phyloP scores from a whole-genome alignment of 2,888 invertebrate genomes.

The Eristalis pertinax region DNA sequence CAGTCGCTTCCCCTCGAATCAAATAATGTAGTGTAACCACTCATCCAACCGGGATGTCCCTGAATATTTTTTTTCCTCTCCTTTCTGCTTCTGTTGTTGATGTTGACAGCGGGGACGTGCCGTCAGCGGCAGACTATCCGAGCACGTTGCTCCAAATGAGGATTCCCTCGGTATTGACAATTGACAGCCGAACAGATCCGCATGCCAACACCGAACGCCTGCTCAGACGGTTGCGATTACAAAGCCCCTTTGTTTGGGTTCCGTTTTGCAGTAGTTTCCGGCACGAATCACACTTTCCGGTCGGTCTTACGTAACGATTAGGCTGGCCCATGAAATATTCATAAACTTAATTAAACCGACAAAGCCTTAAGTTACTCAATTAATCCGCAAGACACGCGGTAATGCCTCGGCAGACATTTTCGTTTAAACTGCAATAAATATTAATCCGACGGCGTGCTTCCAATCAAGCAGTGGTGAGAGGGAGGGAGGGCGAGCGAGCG shows the following conservation, averaged over 20 bases:
- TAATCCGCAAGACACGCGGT: neutral
- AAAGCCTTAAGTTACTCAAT: neutral
- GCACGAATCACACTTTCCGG: neutral
- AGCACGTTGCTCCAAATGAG: constrained; percentile 8
- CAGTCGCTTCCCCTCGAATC: neutral
- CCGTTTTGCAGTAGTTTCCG: neutral
- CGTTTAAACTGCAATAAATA: constrained; percentile 18
- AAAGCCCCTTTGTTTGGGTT: neutral
- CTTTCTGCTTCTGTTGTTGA: neutral
- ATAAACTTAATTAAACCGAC: neutral
- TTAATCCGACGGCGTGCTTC: constrained; percentile 1
- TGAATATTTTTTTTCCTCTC: neutral
- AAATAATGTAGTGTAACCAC: constrained; percentile 28
- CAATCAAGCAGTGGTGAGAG: neutral
- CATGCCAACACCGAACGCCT: neutral
- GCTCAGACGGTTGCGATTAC: neutral
- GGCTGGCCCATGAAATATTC: neutral
- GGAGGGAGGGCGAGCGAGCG: too few relatives aligned
- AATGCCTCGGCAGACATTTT: constrained; percentile 3
- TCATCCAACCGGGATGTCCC: constrained; percentile 9
- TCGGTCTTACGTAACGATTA: neutral
- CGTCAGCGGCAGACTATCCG: constrained; percentile 5
- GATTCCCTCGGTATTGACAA: neutral
- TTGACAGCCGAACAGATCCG: neutral
- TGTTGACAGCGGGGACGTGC: constrained; percentile 1